A percentile compares a stretch with the other conserved stretches of the same genome.
These are phyloP conservation scores for Nyctibius bracteatus DNA, from an alignment of 2,113 vertebrate genomes.

Conservation along the genomic window DNA sequence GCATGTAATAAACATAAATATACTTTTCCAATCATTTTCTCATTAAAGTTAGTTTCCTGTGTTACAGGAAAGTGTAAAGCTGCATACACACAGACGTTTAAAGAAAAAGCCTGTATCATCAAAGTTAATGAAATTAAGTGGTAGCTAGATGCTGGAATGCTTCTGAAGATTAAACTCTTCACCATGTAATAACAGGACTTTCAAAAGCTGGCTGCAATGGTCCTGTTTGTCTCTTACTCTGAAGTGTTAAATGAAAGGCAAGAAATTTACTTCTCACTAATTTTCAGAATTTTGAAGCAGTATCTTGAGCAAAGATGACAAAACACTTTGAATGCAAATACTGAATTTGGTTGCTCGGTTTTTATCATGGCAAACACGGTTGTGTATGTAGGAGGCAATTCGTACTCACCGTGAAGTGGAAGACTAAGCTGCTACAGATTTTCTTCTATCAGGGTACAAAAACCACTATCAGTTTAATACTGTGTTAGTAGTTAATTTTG, in stretches of 20 bases:
- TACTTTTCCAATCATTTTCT: background rate
- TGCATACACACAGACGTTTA: background rate
- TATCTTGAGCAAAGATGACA: background rate
- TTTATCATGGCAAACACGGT: background rate
- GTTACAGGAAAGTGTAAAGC: background rate
- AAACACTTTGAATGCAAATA: background rate
- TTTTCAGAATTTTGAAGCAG: background rate
- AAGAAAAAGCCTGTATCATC: background rate
- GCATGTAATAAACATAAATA: background rate
- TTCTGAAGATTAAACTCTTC: background rate
- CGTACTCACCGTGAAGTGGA: background rate
- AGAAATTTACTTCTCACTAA: background rate
- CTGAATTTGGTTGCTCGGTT: background rate
- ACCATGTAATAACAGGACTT: background rate
- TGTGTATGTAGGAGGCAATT: background rate
- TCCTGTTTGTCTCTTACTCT: background rate
- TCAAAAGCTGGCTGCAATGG: background rate
- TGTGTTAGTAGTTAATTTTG: background rate
- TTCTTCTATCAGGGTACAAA: background rate
- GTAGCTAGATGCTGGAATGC: background rate
- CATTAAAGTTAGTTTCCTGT: background rate
- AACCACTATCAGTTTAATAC: background rate
- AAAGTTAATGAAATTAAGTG: background rate
- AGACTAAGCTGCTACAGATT: background rate
- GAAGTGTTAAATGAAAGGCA: background rate